Percentiles rank a stretch among this genome's conserved stretches.
Evolutionary conservation across 1,140 invertebrate genomes (phyloP).

Genomic region (Hypsibius dujardini): DNA sequence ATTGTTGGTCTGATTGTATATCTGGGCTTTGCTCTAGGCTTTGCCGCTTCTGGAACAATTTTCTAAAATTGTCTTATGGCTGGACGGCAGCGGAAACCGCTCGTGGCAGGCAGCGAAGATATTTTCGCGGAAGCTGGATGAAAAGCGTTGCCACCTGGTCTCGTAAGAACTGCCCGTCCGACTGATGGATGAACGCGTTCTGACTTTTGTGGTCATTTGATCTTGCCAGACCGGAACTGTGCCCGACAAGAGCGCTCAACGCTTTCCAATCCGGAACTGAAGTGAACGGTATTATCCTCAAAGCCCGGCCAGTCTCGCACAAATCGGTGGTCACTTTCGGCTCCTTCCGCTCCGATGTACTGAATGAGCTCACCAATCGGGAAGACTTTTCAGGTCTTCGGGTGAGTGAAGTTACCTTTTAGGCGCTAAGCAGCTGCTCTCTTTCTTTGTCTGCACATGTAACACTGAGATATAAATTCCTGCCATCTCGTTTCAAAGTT

Average conservation of each 20-base stretch:
- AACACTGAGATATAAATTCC: no score
- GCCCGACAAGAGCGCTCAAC: not conserved
- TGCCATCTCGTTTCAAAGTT: not conserved
- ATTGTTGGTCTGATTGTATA: not conserved
- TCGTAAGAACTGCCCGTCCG: slow-evolving; percentile 34
- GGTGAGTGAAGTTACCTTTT: slow-evolving; percentile 18
- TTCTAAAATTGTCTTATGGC: slow-evolving; percentile 60
- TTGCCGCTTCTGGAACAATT: slow-evolving; percentile 56
- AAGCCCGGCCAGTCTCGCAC: slow-evolving; percentile 16
- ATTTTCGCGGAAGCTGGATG: slow-evolving; percentile 66
- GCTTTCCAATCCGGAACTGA: slow-evolving; percentile 6
- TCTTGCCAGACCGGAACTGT: slow-evolving; percentile 17
- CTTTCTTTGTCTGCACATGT: no score
- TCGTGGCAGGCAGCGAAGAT: slow-evolving; percentile 52
- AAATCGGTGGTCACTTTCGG: slow-evolving; percentile 9
- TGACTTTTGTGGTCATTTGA: not conserved
- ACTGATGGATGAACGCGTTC: no score
- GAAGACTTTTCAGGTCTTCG: slow-evolving; percentile 17
- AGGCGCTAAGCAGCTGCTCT: slow-evolving; percentile 25
- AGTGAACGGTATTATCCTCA: slow-evolving; percentile 14
- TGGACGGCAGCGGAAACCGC: slow-evolving; percentile 47
- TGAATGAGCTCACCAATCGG: slow-evolving; percentile 27
- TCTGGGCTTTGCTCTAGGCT: slow-evolving; percentile 32
- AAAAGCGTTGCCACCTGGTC: slow-evolving; percentile 60
- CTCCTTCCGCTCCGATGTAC: not conserved